These are phyloP conservation scores for Pogonomyrmex californicus DNA, from an alignment of 1,140 invertebrate genomes.

Conservation along the genomic window DNA sequence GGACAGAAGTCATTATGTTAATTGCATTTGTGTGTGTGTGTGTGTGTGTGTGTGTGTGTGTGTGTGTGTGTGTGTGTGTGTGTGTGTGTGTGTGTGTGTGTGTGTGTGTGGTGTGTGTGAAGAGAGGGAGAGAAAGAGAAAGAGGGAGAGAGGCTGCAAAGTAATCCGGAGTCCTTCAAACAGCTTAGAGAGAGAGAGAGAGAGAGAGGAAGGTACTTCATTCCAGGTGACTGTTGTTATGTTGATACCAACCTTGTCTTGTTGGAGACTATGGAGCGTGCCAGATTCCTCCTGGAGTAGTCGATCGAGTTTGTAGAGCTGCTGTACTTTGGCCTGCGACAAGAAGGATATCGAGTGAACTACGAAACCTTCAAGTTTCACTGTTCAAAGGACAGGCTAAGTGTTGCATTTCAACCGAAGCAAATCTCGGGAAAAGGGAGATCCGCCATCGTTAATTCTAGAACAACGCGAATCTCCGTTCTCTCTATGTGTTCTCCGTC, in stretches of 20 bases:
- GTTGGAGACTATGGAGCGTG: conserved; percentile 93
- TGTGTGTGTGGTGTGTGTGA: no score
- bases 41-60: no score
- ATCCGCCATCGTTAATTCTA: conserved; percentile 29
- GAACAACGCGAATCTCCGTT: conserved; percentile 14
- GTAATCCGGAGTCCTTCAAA: neutral
- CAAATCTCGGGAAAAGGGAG: conserved; percentile 62
- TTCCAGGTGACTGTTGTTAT: neutral
- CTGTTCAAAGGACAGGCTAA: conserved; percentile 39
- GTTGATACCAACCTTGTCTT: conserved; percentile 91
- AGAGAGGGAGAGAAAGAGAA: no score
- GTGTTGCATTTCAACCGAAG: conserved; percentile 72
- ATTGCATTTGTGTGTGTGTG: no score
- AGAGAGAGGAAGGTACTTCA: neutral
- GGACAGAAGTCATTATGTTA: neutral
- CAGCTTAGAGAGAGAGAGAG: neutral
- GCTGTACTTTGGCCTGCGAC: conserved; percentile 91
- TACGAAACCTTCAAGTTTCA: conserved; percentile 63
- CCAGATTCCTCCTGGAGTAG: conserved; percentile 95
- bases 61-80: no score
- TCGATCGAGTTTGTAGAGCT: conserved; percentile 94
- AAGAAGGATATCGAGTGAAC: conserved; percentile 53
- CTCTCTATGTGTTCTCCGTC: neutral
- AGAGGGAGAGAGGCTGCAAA: neutral
- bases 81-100: no score